Evolutionary conservation across 2,888 invertebrate genomes (phyloP), one percentile per base, ranked within the genome.

Genomic region (Dorcus hopei): DNA sequence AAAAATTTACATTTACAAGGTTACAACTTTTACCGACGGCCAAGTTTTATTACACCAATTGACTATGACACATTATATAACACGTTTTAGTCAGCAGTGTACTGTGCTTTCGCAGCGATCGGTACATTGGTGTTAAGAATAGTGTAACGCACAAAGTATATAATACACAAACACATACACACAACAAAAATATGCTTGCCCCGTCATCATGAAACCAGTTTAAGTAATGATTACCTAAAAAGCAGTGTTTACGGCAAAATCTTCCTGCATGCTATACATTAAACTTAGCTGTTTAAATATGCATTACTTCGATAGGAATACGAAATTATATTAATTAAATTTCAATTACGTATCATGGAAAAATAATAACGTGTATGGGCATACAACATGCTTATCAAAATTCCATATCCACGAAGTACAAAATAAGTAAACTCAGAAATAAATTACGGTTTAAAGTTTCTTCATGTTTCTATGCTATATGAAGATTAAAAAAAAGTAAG

Each of bases 171-270:
- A 33, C 6, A 33, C 45, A 45, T 23, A 45, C 8, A 45, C 9
- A 45, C 16, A 45, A 23, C 19, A 45, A 45, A 45, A 45, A 9
- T 19, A 47, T 14, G 45, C 54, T 43, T 38, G 52, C 52, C 45
- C 53, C 56, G 52, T 54, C 59, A 56, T 59, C 52, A 41, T 49
- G 59, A 56, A 59, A 59, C 59, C 59, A 59, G 59, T 59, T 59
- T 59, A 55, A 52, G 52, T 59, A 59, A 59, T 59, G 56, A 59
- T 59, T 59, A 55, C 59, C 56, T 57, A 45, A 45, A 45, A 45
- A 45, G 23, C n/a, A 19, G 9, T 45, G 23, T 45, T 51, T 57
- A 43, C 39, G 45, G 47, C 45, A 57, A 57, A 19, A 57, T 39
- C 50, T 51, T 45, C 8, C 19, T 23, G 45, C 19, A 45, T 19